Conservation (phyloP, 2,888 invertebrate species). For the Drosophila kokeensis region DNA sequence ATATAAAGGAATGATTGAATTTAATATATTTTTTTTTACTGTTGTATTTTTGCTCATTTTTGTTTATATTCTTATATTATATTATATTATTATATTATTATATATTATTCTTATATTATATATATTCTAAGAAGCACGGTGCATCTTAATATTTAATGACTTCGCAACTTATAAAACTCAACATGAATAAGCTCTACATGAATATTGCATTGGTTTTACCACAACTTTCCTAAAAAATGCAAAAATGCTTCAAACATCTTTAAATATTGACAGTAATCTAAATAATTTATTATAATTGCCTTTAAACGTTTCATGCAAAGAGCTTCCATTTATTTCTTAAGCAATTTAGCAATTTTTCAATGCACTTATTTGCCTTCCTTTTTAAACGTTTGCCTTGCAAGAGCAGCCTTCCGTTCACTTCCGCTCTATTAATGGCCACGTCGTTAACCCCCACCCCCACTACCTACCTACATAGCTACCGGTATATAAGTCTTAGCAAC, state of each 20-base stretch:
- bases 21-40: not conserved
- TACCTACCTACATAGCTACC: slow-evolving; percentile 1
- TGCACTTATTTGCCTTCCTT: not conserved
- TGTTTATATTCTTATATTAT: too few species aligned
- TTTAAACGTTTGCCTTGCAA: not conserved
- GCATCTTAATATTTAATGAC: not conserved
- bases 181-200: not conserved
- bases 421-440: not conserved
- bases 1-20: not conserved
- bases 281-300: not conserved
- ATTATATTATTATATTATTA: too few species aligned
- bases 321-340: not conserved
- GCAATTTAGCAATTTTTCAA: not conserved
- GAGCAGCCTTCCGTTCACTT: slow-evolving; percentile 1
- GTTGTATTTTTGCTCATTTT: not conserved
- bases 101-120: too few species aligned
- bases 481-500: not conserved
- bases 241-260: not conserved
- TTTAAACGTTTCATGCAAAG: not conserved
- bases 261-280: not conserved
- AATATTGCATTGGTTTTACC: not conserved
- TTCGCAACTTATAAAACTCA: not conserved
- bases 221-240: too few species aligned
- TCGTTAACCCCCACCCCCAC: not conserved
- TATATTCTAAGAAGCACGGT: not conserved